Percentiles rank a stretch among this genome's conserved stretches.
These are phyloP conservation scores for Ommatoiulus sabulosus DNA, from an alignment of 2,888 invertebrate genomes.

Conservation along the genomic window DNA sequence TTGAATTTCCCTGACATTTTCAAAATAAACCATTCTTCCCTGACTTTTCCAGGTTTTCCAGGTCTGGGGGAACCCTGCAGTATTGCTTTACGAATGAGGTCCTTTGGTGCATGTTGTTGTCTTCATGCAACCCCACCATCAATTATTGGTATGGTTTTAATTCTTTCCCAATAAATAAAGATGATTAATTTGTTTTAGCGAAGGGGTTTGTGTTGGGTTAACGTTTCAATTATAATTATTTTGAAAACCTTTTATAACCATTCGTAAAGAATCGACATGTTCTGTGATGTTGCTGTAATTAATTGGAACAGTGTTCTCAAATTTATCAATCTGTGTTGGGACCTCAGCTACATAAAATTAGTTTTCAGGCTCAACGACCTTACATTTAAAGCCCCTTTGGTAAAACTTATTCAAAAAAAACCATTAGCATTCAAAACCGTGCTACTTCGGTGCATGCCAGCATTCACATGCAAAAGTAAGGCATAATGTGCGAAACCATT, in stretches of 20 bases:
- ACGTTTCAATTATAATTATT: too few relatives aligned
- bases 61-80: too few relatives aligned
- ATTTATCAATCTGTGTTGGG: too few relatives aligned
- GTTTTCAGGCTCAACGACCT: neutral
- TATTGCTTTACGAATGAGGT: neutral
- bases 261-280: too few relatives aligned
- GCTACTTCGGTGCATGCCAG: slow-evolving; percentile 54
- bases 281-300: too few relatives aligned
- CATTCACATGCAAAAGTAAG: slow-evolving; percentile 52
- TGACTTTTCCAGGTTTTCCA: too few relatives aligned
- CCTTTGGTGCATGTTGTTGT: neutral
- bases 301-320: too few relatives aligned
- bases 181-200: slow-evolving; percentile 1
- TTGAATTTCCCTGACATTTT: too few relatives aligned
- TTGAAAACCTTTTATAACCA: too few relatives aligned
- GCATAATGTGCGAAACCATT: slow-evolving; percentile 58
- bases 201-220: neutral
- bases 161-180: neutral
- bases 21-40: too few relatives aligned
- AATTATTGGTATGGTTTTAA: neutral
- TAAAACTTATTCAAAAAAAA: neutral
- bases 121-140: neutral
- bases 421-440: slow-evolving; percentile 35
- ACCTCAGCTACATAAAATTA: neutral
- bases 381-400: neutral